Base-by-base conservation (phyloP, 35 echinoderm and acorn worm genomes). In the Patiria miniata region DNA sequence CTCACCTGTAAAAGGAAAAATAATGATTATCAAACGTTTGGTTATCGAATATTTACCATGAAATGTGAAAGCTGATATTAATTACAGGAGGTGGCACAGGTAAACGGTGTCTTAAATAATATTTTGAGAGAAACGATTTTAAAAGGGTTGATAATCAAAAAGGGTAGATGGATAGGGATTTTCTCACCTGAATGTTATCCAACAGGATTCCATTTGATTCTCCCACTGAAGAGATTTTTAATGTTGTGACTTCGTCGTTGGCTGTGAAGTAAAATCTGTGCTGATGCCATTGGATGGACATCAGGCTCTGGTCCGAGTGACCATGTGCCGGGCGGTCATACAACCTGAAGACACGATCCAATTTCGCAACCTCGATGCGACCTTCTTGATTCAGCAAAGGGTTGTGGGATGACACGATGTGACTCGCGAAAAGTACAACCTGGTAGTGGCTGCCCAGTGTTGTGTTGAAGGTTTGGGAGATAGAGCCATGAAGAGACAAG, bases 231-330 rank as follows among this genome's bases (percentile, higher is more conserved):
- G 59, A 68, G 17, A 86, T 77, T 17, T 17, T 77, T 19, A 86
- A 38, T 1, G 0, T 51, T 51, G 84, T 40, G 22, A 76, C 14
- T 39, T 42, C 65, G 12, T 39, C 38, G n/a, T 8, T 38, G 61
- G 84, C 84, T n/a, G 68, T 86, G 61, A 86, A 86, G 76, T 77
- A 86, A 32, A 76, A 51, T 18, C 37, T 68, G 8, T 86, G 59
- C 22, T 69, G 36, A 8, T 77, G 65, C 84, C 84, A 86, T 77
- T 19, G 2, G 1, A 86, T 47, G 12, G 28, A 52, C 15, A 19
- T 32, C 7, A 73, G 29, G 29, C 47, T 23, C 7, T 86, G 30
- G 23, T 33, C 18, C 6, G 55, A 61, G 38, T 61, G 28, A 28
- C 34, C 37, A 44, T 32, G 36, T 22, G 61, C 80, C 26, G 80